A percentile compares a stretch with the other conserved stretches of the same genome.
Evolutionary conservation across 2,888 invertebrate species (phyloP).

Genomic region (Cynaeus angustus): DNA sequence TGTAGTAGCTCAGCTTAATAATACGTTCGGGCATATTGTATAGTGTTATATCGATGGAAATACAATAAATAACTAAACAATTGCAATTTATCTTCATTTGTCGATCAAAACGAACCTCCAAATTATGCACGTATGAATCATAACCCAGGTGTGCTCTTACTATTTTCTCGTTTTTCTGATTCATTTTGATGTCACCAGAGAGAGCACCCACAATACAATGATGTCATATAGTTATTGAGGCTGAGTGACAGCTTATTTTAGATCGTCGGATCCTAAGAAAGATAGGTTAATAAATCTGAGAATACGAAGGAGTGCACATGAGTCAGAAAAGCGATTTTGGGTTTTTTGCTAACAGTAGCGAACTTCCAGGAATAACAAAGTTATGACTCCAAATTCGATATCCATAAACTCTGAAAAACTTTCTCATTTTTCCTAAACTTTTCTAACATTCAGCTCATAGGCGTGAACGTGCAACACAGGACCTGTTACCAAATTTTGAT

Average conservation of each 20-base stretch:
- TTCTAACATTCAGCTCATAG: too few species aligned
- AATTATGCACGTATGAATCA: conserved; percentile 37
- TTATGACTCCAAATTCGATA: too few species aligned
- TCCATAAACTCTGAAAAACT: too few species aligned
- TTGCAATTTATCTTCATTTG: conserved; percentile 16
- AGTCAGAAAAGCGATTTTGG: neutral
- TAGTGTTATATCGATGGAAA: conserved; percentile 70
- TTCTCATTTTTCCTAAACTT: too few species aligned
- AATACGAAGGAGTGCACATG: neutral
- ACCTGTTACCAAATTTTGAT: too few species aligned
- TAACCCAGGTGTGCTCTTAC: conserved; percentile 29
- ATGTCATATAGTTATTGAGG: conserved; percentile 9
- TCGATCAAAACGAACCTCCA: conserved; percentile 13
- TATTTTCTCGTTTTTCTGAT: conserved; percentile 35
- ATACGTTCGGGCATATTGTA: conserved; percentile 67
- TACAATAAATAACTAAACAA: conserved; percentile 44
- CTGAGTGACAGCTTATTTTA: conserved; percentile 14
- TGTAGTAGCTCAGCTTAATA: conserved; percentile 66
- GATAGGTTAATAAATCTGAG: neutral
- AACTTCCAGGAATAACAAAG: too few species aligned
- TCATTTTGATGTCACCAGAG: conserved; percentile 40
- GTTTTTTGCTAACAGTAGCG: too few species aligned
- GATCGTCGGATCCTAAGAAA: conserved; percentile 6
- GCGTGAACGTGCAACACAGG: too few species aligned
- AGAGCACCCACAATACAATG: conserved; percentile 5